A percentile compares a stretch with the other conserved stretches of the same genome.
phyloP scores from a whole-genome alignment of 2,113 vertebrate species.

The Rhipidura dahli region DNA sequence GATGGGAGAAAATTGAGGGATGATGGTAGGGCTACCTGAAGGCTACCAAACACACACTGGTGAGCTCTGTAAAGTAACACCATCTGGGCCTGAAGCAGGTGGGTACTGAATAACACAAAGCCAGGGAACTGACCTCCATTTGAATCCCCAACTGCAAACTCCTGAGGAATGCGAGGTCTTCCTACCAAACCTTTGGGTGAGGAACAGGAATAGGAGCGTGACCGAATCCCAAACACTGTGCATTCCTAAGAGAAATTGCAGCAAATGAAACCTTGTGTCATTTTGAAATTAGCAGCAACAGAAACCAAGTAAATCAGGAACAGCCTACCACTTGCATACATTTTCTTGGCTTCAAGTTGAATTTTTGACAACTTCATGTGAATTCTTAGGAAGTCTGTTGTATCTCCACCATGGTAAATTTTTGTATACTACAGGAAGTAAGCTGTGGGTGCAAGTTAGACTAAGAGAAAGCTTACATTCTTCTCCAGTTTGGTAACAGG shows the following conservation, averaged over 20 bases:
- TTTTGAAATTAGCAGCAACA: background rate
- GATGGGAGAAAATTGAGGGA: background rate
- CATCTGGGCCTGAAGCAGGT: background rate
- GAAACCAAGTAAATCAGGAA: background rate
- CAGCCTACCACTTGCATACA: rapidly evolving
- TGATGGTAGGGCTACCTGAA: rapidly evolving
- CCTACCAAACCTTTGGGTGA: slow-evolving; percentile 83
- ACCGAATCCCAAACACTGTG: slow-evolving; percentile 77
- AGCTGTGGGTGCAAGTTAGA: background rate
- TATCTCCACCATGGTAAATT: background rate
- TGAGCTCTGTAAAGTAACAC: background rate
- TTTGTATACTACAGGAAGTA: background rate
- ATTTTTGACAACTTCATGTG: background rate
- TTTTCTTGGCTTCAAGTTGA: background rate
- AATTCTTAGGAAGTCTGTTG: background rate
- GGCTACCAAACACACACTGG: rapidly evolving
- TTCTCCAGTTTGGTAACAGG: background rate
- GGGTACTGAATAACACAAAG: background rate
- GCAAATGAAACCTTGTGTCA: background rate
- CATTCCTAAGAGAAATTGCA: slow-evolving; percentile 73
- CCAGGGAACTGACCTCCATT: slow-evolving; percentile 78
- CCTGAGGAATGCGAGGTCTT: slow-evolving; percentile 64
- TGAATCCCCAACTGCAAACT: slow-evolving; percentile 66
- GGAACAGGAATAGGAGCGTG: slow-evolving; percentile 94
- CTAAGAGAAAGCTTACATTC: background rate